Percentiles rank a stretch among this genome's conserved stretches.
phyloP scores from a whole-genome alignment of 2,888 invertebrate genomes.

The Drosophila putrida region DNA sequence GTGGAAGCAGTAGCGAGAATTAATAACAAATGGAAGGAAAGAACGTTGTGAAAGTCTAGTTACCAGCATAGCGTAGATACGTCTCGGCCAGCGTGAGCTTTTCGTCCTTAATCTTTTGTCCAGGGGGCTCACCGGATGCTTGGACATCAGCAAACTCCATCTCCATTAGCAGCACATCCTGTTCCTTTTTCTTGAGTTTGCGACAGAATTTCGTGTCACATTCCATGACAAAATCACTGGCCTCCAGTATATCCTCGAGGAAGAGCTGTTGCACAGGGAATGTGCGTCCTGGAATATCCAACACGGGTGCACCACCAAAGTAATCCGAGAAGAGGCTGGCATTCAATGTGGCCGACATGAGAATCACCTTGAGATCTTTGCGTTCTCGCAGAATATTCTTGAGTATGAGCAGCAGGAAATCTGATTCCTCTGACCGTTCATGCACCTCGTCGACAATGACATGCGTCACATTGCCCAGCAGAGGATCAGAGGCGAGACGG shows the following conservation, averaged over 20 bases:
- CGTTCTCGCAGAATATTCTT: constrained; percentile 91
- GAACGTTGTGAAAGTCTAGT: no score
- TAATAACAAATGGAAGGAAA: not conserved
- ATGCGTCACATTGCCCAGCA: constrained; percentile 92
- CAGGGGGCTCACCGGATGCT: constrained; percentile 87
- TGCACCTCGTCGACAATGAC: constrained; percentile 96
- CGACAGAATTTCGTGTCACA: constrained; percentile 87
- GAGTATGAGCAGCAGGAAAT: constrained; percentile 94
- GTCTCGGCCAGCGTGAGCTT: constrained; percentile 89
- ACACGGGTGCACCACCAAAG: constrained; percentile 91
- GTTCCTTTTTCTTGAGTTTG: constrained; percentile 88
- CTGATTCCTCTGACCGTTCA: constrained; percentile 95
- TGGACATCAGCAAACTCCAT: constrained; percentile 88
- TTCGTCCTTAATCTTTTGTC: constrained; percentile 90
- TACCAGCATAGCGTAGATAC: constrained; percentile 89
- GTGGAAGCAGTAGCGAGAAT: not conserved
- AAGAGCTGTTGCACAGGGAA: constrained; percentile 93
- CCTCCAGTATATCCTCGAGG: constrained; percentile 92
- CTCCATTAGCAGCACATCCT: constrained; percentile 88
- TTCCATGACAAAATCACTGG: constrained; percentile 87
- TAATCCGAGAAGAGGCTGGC: constrained; percentile 93
- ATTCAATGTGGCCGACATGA: constrained; percentile 98
- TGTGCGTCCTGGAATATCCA: constrained; percentile 93
- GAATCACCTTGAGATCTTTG: constrained; percentile 91
- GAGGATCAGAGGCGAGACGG: constrained; percentile 92